phyloP scores from a whole-genome alignment of 2,888 invertebrate genomes.

The Epirrhoe alternata region DNA sequence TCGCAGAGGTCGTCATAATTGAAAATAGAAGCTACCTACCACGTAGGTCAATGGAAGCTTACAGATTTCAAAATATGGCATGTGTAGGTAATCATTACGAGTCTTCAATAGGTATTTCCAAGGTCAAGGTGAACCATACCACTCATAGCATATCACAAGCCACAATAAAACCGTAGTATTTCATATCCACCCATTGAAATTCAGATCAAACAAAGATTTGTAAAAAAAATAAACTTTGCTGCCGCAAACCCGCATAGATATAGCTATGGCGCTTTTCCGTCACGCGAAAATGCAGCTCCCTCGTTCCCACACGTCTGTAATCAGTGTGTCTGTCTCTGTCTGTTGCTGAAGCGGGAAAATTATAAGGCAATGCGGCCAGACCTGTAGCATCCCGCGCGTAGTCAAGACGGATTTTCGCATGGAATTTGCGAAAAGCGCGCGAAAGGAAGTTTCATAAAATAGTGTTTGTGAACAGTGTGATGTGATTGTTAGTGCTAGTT shows the following conservation, averaged over 20 bases:
- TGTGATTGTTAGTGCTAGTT: slow-evolving; percentile 49
- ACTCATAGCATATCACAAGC: background rate
- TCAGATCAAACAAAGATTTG: slow-evolving; percentile 44
- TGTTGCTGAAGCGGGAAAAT: slow-evolving; percentile 68
- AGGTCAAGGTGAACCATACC: slow-evolving; percentile 2
- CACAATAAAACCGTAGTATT: slow-evolving; percentile 8
- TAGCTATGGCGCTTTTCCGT: slow-evolving; percentile 59
- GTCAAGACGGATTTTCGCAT: slow-evolving; percentile 61
- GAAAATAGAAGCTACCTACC: no score
- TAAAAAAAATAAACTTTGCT: slow-evolving; percentile 50
- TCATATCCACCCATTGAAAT: slow-evolving; percentile 31
- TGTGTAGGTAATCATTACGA: no score
- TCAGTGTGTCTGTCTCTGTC: slow-evolving; percentile 49
- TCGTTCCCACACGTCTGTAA: slow-evolving; percentile 47
- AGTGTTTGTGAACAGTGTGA: slow-evolving; percentile 46
- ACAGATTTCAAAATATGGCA: no score
- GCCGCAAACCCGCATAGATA: slow-evolving; percentile 20
- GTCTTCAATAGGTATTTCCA: background rate
- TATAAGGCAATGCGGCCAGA: slow-evolving; percentile 69
- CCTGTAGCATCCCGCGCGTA: slow-evolving; percentile 75
- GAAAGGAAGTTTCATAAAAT: slow-evolving; percentile 44
- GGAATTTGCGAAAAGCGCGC: slow-evolving; percentile 47
- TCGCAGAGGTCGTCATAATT: no score
- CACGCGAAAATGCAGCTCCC: slow-evolving; percentile 50
- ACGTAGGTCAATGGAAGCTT: no score